Percentiles rank a stretch among this genome's conserved stretches.
These are phyloP conservation scores for Rattus rattus DNA, from an alignment of 2,113 vertebrate species.

Conservation along the genomic window DNA sequence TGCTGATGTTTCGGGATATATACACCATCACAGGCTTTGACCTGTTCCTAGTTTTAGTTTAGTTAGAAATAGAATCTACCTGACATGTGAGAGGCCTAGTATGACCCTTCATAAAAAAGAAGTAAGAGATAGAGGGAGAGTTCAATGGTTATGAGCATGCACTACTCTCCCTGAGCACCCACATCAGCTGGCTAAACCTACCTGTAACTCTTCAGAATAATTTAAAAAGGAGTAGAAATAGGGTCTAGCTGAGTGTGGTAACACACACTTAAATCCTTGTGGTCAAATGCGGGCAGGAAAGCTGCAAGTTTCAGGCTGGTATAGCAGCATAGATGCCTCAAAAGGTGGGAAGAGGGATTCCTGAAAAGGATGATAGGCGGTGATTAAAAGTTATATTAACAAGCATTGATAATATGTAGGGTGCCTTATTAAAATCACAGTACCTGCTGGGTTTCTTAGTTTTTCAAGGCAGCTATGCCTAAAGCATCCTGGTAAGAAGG, in stretches of 20 bases:
- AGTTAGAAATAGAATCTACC: not conserved
- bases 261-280: not conserved
- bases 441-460: not conserved
- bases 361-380: not conserved
- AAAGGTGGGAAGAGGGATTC: not conserved
- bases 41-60: not conserved
- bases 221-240: not conserved
- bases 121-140: not conserved
- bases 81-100: not conserved
- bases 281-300: not conserved
- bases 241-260: not conserved
- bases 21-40: not conserved
- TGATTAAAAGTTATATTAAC: slow-evolving; percentile 21
- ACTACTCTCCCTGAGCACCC: not conserved
- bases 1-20: not conserved
- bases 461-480: slow-evolving; percentile 12
- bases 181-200: not conserved
- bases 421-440: slow-evolving; percentile 10
- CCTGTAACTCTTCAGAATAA: not conserved
- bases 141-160: not conserved
- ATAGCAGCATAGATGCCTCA: not conserved
- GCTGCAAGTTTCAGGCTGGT: not conserved
- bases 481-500: not conserved
- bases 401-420: not conserved
- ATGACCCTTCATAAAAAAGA: not conserved